Evolutionary conservation across 35 echinoderm and acorn worm genomes (phyloP).

Genomic region (Amphiura filiformis): DNA sequence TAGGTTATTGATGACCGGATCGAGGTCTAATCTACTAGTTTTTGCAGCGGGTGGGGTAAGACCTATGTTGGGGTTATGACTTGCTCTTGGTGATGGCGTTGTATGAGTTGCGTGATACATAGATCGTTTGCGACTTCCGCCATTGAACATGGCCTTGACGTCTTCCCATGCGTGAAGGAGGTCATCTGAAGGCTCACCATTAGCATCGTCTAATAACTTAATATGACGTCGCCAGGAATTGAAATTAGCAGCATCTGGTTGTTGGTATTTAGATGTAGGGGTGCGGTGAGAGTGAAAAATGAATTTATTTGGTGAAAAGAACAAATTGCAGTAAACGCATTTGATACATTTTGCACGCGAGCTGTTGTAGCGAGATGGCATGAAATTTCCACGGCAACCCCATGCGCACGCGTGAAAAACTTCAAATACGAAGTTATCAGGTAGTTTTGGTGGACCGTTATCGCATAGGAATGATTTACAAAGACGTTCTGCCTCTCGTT

Average conservation of each 20-base stretch:
- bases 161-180: conserved; percentile 93
- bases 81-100: not conserved
- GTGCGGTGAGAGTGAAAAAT: conserved; percentile 96
- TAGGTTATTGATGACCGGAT: not conserved
- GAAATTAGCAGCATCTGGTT: conserved; percentile 94
- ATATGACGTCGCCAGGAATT: conserved; percentile 99
- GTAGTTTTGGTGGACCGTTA: conserved; percentile 83
- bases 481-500: conserved; percentile 79
- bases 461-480: conserved; percentile 96
- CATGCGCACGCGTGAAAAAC: conserved; percentile 86
- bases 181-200: conserved; percentile 50
- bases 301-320: conserved; percentile 91
- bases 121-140: conserved; percentile 85
- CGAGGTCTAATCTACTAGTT: conserved; percentile 3
- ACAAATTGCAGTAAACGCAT: conserved; percentile 74
- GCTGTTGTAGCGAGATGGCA: conserved; percentile 93
- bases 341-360: conserved; percentile 94
- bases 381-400: conserved; percentile 87
- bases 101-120: not conserved
- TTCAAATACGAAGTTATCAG: conserved; percentile 96
- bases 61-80: not conserved
- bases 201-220: conserved; percentile 47
- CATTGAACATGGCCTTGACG: conserved; percentile 99
- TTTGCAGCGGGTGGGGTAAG: not conserved
- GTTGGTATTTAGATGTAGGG: conserved; percentile 81